phyloP scores from a whole-genome alignment of 2,888 invertebrate genomes.

The Gasteruption jaculator region DNA sequence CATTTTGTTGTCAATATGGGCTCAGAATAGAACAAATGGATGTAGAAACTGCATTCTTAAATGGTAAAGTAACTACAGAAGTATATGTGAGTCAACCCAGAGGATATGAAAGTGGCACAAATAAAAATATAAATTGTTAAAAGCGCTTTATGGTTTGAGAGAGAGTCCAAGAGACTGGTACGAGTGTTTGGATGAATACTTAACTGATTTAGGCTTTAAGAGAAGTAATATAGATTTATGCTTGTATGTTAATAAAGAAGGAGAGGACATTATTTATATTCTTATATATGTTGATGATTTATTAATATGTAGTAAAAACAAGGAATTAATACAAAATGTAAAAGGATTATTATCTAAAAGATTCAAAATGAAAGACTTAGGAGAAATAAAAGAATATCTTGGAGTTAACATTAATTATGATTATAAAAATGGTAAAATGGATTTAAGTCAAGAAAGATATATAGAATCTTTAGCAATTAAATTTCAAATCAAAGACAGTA shows the following conservation, averaged over 20 bases:
- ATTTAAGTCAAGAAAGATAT: too few relatives aligned
- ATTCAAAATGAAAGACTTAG: too few relatives aligned
- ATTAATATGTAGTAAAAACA: too few relatives aligned
- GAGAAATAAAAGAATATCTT: too few relatives aligned
- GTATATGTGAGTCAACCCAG: conserved; percentile 12
- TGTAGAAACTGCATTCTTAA: conserved; percentile 9
- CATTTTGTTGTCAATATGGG: conserved; percentile 15
- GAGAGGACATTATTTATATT: too few relatives aligned
- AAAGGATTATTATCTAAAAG: too few relatives aligned
- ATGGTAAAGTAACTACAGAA: conserved; percentile 6
- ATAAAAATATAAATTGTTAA: conserved; percentile 14
- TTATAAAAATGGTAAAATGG: too few relatives aligned
- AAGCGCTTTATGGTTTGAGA: conserved; percentile 15
- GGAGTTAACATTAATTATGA: too few relatives aligned
- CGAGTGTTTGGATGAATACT: conserved; percentile 15
- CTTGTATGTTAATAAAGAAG: conserved; percentile 2
- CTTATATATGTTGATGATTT: too few relatives aligned
- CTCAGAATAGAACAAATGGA: conserved; percentile 18
- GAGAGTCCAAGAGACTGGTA: conserved; percentile 18
- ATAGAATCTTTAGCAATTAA: too few relatives aligned
- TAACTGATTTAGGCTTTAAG: conserved; percentile 9
- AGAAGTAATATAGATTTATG: conserved; percentile 20
- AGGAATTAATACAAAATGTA: too few relatives aligned
- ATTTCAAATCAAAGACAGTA: too few relatives aligned
- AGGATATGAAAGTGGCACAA: conserved; percentile 7